Conservation (phyloP, 2,888 invertebrate species). For the Elegia similella region DNA sequence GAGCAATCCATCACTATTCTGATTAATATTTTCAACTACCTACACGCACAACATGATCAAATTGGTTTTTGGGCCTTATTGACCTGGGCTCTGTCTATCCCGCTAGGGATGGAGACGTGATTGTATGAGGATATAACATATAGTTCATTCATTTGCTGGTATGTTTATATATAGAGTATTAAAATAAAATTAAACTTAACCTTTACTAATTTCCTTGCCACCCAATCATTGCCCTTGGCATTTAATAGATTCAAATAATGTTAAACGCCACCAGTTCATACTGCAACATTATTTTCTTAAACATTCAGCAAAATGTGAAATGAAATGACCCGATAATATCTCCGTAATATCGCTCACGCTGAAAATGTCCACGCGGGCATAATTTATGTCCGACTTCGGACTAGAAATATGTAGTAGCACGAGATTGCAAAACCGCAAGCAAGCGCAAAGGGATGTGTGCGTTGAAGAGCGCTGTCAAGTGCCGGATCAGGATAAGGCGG, state of each 20-base stretch:
- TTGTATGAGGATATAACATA: no score
- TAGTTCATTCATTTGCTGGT: no score
- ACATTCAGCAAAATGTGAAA: slow-evolving; percentile 10
- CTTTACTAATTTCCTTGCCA: no score
- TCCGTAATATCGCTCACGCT: slow-evolving; percentile 16
- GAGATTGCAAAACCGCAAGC: slow-evolving; percentile 11
- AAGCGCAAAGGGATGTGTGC: slow-evolving; percentile 5
- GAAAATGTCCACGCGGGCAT: slow-evolving; percentile 10
- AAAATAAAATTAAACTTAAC: neutral
- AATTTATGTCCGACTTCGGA: slow-evolving; percentile 10
- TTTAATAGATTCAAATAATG: neutral
- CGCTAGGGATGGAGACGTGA: no score
- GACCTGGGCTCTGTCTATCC: no score
- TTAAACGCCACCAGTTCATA: neutral
- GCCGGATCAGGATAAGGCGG: slow-evolving; percentile 5
- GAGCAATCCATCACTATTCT: no score
- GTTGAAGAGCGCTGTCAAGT: slow-evolving; percentile 15
- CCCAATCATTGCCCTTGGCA: neutral
- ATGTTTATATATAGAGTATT: no score
- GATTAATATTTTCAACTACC: no score
- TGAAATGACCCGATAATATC: slow-evolving; percentile 14
- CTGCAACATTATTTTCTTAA: neutral
- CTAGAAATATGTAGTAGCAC: slow-evolving; percentile 6
- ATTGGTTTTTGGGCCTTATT: no score
- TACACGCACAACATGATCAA: no score